phyloP scores from a whole-genome alignment of 2,797 vertebrate genomes.

The Fundulus diaphanus region DNA sequence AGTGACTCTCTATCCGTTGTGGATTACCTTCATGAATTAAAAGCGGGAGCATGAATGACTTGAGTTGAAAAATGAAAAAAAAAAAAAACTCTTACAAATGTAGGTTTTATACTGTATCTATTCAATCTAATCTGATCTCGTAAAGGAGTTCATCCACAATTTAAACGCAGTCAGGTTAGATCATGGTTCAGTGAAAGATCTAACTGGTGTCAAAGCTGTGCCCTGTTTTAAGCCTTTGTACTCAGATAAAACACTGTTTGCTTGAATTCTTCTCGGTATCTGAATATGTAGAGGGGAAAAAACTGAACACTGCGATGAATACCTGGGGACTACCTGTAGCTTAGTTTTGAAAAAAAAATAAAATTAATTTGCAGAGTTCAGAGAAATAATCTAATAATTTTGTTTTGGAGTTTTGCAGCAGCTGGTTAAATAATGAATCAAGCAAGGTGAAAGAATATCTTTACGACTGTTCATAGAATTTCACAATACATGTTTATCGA shows the following conservation, averaged over 20 bases:
- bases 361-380: neutral
- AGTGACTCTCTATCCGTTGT: neutral
- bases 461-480: neutral
- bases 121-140: neutral
- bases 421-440: neutral
- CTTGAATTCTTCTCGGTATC: neutral
- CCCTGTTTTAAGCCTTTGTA: neutral
- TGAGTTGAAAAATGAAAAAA: neutral
- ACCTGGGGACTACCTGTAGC: neutral
- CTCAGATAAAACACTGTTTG: neutral
- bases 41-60: neutral
- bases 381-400: neutral
- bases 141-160: neutral
- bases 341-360: neutral
- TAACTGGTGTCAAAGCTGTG: constrained; percentile 33
- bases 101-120: neutral
- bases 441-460: neutral
- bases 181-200: neutral
- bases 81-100: neutral
- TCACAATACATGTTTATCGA: neutral
- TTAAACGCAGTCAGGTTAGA: neutral
- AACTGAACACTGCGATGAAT: neutral
- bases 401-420: neutral
- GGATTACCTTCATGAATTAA: neutral
- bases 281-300: neutral